phyloP scores from a whole-genome alignment of 2,888 invertebrate species.

The Abscondita cerata region DNA sequence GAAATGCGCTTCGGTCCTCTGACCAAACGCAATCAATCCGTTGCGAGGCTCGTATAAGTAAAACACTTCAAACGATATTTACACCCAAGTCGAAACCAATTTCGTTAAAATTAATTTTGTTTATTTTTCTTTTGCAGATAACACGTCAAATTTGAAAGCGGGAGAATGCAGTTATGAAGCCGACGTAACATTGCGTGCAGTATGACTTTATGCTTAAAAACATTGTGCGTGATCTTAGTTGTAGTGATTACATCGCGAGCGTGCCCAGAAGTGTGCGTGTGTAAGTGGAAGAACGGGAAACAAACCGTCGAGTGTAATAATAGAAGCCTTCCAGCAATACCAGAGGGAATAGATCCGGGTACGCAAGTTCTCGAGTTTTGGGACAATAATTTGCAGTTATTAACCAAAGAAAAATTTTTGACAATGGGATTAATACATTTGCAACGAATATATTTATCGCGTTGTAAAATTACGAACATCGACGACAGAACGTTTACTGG shows the following conservation, averaged over 20 bases:
- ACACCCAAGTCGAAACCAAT: conserved; percentile 14
- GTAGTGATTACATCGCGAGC: conserved; percentile 53
- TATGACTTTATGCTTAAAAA: conserved; percentile 35
- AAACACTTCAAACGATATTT: conserved; percentile 27
- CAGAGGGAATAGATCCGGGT: conserved; percentile 79
- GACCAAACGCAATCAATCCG: conserved; percentile 31
- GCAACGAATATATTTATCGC: conserved; percentile 83
- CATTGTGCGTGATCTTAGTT: conserved; percentile 32
- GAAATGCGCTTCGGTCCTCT: conserved; percentile 40
- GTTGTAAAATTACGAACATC: conserved; percentile 79
- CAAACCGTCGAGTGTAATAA: conserved; percentile 88
- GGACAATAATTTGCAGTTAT: conserved; percentile 79
- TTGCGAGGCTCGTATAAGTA: conserved; percentile 25
- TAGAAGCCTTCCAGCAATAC: conserved; percentile 77
- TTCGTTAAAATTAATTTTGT: conserved; percentile 14
- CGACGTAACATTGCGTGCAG: conserved; percentile 27
- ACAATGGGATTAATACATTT: conserved; percentile 82
- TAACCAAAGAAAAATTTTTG: conserved; percentile 81
- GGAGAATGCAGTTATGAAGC: conserved; percentile 9
- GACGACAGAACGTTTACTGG: conserved; percentile 84
- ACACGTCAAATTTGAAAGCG: too few species aligned
- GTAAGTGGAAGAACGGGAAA: conserved; percentile 94
- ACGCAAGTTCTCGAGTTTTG: conserved; percentile 89
- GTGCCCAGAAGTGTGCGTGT: conserved; percentile 81
- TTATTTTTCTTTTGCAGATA: conserved; percentile 31